phyloP scores from a whole-genome alignment of 1,140 invertebrate genomes.

The Bombus cullumanus region DNA sequence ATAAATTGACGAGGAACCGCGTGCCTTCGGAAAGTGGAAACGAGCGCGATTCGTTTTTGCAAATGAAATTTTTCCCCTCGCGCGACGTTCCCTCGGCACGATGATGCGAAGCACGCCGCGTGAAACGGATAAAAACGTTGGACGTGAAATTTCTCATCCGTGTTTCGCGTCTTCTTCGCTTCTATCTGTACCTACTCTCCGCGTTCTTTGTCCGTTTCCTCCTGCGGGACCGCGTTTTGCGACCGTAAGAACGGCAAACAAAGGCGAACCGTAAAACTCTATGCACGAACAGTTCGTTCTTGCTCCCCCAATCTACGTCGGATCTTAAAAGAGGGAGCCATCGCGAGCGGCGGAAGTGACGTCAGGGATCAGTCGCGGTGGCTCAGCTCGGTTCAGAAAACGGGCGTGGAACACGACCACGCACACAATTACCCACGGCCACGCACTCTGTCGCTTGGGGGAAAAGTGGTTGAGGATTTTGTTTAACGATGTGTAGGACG shows the following conservation, averaged over 20 bases:
- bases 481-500: slow-evolving; percentile 19
- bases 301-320: slow-evolving; percentile 57
- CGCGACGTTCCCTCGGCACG: not conserved
- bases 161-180: not conserved
- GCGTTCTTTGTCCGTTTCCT: slow-evolving; percentile 3
- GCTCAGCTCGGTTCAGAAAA: slow-evolving; percentile 37
- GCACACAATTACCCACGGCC: slow-evolving; percentile 19
- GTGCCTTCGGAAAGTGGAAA: not conserved
- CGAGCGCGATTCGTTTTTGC: slow-evolving; percentile 1
- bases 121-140: slow-evolving; percentile 3
- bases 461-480: slow-evolving; percentile 4
- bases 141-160: slow-evolving; percentile 1
- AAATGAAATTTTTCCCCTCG: not conserved
- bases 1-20: not conserved
- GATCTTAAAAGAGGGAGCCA: slow-evolving; percentile 54
- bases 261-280: slow-evolving; percentile 62
- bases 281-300: slow-evolving; percentile 51
- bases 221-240: not conserved
- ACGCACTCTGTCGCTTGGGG: slow-evolving; percentile 11
- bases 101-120: not conserved
- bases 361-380: slow-evolving; percentile 58
- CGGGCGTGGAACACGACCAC: slow-evolving; percentile 37
- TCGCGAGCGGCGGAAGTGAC: slow-evolving; percentile 57
- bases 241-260: slow-evolving; percentile 50
- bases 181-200: not conserved